A percentile compares a stretch with the other conserved stretches of the same genome.
Conservation (phyloP, 2,888 invertebrate species). For the Melipona bicolor region DNA sequence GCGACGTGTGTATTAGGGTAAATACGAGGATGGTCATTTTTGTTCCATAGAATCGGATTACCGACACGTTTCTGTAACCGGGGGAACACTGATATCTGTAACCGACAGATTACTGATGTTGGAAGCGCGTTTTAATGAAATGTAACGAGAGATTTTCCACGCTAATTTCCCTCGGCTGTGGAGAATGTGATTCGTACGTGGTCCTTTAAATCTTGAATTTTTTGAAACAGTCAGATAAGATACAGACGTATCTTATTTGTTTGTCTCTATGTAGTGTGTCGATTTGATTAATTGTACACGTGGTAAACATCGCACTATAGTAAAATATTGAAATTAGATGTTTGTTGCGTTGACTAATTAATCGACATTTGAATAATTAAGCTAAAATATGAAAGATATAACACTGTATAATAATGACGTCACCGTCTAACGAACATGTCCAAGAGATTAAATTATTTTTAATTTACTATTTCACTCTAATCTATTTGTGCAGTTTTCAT, state of each 20-base stretch:
- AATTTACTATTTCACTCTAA: not conserved
- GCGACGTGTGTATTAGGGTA: not conserved
- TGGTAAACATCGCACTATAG: too few species aligned
- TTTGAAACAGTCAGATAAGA: not conserved
- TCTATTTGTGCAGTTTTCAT: not conserved
- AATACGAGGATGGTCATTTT: slow-evolving; percentile 31
- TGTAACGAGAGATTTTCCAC: not conserved
- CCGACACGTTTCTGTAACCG: not conserved
- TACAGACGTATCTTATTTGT: not conserved
- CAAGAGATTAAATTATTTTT: not conserved
- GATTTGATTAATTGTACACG: not conserved
- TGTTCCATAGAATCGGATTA: slow-evolving; percentile 20
- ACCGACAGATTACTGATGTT: not conserved
- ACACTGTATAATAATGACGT: not conserved
- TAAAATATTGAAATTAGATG: not conserved
- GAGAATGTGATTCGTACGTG: not conserved
- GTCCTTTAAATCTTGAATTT: too few species aligned
- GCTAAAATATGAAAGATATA: not conserved
- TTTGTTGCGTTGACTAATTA: not conserved
- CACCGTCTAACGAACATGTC: not conserved
- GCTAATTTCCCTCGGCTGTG: not conserved
- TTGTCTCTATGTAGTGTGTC: not conserved
- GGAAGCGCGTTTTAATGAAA: not conserved
- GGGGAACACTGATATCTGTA: not conserved
- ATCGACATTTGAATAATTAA: not conserved